These are phyloP conservation scores for Cyphomyrus plagiostoma DNA, from an alignment of 2,113 vertebrate genomes.

Conservation along the genomic window DNA sequence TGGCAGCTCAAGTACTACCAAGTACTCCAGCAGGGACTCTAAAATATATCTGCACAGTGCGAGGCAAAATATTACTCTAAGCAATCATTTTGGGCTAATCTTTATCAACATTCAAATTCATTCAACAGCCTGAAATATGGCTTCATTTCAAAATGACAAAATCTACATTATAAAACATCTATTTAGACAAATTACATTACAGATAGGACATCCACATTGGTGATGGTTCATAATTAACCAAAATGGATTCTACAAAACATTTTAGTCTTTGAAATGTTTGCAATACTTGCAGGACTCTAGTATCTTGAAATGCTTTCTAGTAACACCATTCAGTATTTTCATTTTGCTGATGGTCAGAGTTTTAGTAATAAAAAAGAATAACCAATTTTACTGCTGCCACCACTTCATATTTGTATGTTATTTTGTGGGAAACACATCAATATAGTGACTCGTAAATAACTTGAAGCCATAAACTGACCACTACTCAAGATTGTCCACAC, in stretches of 20 bases:
- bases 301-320: background rate
- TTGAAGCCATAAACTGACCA: background rate
- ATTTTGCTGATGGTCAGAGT: background rate
- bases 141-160: conserved; percentile 32
- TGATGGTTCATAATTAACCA: background rate
- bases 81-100: conserved; percentile 47
- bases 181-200: background rate
- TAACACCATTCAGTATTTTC: background rate
- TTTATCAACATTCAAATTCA: conserved; percentile 29
- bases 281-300: background rate
- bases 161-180: conserved; percentile 45
- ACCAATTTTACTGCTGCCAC: background rate
- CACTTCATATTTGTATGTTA: background rate
- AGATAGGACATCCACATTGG: background rate
- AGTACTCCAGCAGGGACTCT: conserved; percentile 26
- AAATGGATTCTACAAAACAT: background rate
- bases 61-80: conserved; percentile 50
- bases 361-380: background rate
- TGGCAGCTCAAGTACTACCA: conserved; percentile 20
- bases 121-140: conserved; percentile 37
- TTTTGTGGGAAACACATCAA: background rate
- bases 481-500: background rate
- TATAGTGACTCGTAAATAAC: background rate
- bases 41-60: conserved; percentile 45
- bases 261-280: background rate